phyloP scores from a whole-genome alignment of 2,113 vertebrate species.

The Lepus timidus region DNA sequence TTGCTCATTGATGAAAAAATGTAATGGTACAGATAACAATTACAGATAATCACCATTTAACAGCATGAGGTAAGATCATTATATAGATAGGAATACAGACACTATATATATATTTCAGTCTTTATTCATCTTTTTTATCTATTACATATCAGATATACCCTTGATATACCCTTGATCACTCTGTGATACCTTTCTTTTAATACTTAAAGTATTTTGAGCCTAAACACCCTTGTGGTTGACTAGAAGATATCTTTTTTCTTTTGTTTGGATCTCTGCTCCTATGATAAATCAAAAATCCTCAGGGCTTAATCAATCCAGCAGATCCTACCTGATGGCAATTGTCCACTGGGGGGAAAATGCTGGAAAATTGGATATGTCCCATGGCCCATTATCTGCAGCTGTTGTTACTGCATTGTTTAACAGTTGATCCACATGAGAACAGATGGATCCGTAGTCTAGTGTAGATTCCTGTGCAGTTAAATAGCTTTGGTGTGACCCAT shows the following conservation, averaged over 20 bases:
- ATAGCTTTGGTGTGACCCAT: constrained; percentile 28
- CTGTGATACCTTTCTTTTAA: not conserved
- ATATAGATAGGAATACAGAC: not conserved
- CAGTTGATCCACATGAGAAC: not conserved
- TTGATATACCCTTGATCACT: not conserved
- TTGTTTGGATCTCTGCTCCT: not conserved
- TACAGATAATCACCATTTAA: not conserved
- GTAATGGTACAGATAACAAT: constrained; percentile 3
- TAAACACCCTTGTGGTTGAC: not conserved
- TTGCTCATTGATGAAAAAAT: constrained; percentile 37
- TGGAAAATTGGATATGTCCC: constrained; percentile 44
- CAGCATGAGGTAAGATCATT: not conserved
- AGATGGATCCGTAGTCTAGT: not conserved
- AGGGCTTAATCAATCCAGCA: constrained; percentile 49
- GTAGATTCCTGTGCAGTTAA: not conserved
- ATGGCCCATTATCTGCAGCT: not conserved
- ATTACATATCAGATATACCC: not conserved
- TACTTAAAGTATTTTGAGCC: constrained; percentile 52
- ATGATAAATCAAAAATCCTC: constrained; percentile 8
- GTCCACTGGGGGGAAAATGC: not conserved
- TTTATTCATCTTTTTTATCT: constrained; percentile 6
- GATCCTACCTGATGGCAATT: not conserved
- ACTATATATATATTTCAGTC: not conserved
- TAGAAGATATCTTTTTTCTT: not conserved
- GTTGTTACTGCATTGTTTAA: constrained; percentile 13